Conservation (phyloP, 2,888 invertebrate species). For the Philereme transversata region DNA sequence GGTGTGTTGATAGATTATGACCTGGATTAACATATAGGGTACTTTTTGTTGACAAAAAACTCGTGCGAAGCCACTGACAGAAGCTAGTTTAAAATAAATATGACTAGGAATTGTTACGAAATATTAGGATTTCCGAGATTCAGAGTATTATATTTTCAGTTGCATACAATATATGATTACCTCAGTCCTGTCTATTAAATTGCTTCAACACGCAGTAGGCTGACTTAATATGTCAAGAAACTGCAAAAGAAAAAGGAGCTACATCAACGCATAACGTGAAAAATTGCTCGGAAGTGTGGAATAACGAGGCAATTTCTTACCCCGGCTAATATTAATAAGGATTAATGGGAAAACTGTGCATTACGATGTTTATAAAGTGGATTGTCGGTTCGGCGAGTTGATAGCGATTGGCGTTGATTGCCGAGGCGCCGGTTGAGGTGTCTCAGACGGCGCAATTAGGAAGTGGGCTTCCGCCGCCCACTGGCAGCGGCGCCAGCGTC, state of each 20-base stretch:
- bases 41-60: too few relatives aligned
- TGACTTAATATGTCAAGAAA: too few relatives aligned
- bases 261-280: slow-evolving; percentile 17
- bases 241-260: slow-evolving; percentile 6
- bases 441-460: slow-evolving; percentile 79
- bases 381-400: slow-evolving; percentile 53
- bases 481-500: slow-evolving; percentile 72
- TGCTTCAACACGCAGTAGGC: too few relatives aligned
- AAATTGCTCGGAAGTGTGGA: slow-evolving; percentile 26
- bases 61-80: too few relatives aligned
- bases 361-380: slow-evolving; percentile 45
- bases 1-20: too few relatives aligned
- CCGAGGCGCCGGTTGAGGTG: slow-evolving; percentile 81
- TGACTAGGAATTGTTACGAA: too few relatives aligned
- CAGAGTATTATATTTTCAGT: too few relatives aligned
- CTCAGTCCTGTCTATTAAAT: too few relatives aligned
- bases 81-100: too few relatives aligned
- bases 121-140: too few relatives aligned
- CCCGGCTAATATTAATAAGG: slow-evolving; percentile 21
- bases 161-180: too few relatives aligned
- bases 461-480: slow-evolving; percentile 83
- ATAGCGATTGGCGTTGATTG: slow-evolving; percentile 76
- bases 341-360: slow-evolving; percentile 30
- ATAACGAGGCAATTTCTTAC: slow-evolving; percentile 29
- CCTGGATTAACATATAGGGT: too few relatives aligned